phyloP scores from a whole-genome alignment of 2,797 vertebrate genomes.

The Apodemus agrarius region DNA sequence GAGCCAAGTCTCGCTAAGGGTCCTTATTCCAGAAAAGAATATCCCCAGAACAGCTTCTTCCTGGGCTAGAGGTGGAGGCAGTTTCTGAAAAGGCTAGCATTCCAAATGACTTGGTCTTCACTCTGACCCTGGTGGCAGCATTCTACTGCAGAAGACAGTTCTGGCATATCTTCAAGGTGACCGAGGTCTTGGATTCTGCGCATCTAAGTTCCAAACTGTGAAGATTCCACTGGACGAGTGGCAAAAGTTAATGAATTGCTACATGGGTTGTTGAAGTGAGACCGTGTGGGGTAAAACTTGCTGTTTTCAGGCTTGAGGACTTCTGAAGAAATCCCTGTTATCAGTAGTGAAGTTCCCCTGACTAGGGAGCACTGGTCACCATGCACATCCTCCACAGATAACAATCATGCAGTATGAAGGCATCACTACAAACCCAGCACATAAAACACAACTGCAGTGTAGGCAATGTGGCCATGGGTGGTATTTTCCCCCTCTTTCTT shows the following conservation, averaged over 20 bases:
- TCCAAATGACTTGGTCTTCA: neutral
- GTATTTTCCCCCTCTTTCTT: too few species aligned
- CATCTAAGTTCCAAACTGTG: neutral
- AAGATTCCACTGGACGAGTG: neutral
- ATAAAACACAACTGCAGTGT: neutral
- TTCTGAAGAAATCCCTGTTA: neutral
- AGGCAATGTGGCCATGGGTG: neutral
- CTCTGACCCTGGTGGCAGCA: neutral
- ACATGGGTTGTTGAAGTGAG: neutral
- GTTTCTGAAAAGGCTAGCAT: neutral
- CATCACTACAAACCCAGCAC: neutral
- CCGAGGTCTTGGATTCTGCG: neutral
- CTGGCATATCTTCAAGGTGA: neutral
- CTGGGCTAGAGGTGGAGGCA: neutral
- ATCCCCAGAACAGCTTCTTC: neutral
- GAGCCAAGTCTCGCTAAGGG: constrained; percentile 46
- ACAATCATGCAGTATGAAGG: neutral
- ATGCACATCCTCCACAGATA: neutral
- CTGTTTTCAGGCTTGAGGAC: neutral
- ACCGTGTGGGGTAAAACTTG: neutral
- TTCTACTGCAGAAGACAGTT: neutral
- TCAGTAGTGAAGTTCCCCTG: neutral
- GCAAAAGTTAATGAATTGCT: neutral
- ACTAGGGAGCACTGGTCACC: neutral
- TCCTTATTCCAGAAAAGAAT: neutral